Evolutionary conservation across 2,888 invertebrate genomes (phyloP), one percentile per base, ranked within the genome.

Genomic region (Melipona bicolor): DNA sequence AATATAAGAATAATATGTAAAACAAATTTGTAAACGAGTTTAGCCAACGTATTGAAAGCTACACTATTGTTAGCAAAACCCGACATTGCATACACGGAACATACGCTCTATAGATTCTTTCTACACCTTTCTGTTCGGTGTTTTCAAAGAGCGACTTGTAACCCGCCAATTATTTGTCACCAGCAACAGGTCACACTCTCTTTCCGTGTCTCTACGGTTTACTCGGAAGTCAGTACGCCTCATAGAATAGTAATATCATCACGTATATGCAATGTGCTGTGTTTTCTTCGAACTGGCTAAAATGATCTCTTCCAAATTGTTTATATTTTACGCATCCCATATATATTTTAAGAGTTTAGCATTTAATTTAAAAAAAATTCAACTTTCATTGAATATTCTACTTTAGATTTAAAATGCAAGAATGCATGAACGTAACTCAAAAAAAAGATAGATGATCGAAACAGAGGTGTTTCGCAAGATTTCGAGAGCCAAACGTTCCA

Each of bases 101-200:
- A 61, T 32, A 59, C 67, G 32, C 50, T 24, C 70, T 36, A 24
- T 64, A 43, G 70, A 72, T 64, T 64, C 70, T 32, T 64, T 64
- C 70, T 32, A 68, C 19, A 36, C 24, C 27, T 70, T 43, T 71
- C 32, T n/a, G 73, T 32, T 15, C 9, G 74, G 17, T 61, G 50
- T 80, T 79, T 72, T 59, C 54, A 73, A 84, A 80, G 78, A 78
- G 76, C 67, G 76, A 62, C 56, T 76, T 56, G 70, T 65, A 65
- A 79, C 61, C 62, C 67, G 85, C 74, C 83, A 85, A 89, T 89
- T 85, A 75, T 84, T 86, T 83, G 76, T 84, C 80, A 77, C 67
- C 82, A 81, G 87, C 89, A 89, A 89, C 88, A 88, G 89, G 89
- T 88, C 81, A 84, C 64, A 72, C 75, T 87, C 75, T 83, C 68